Conservation (phyloP, 2,113 vertebrate genomes). For the Protomyctophum bolini region DNA sequence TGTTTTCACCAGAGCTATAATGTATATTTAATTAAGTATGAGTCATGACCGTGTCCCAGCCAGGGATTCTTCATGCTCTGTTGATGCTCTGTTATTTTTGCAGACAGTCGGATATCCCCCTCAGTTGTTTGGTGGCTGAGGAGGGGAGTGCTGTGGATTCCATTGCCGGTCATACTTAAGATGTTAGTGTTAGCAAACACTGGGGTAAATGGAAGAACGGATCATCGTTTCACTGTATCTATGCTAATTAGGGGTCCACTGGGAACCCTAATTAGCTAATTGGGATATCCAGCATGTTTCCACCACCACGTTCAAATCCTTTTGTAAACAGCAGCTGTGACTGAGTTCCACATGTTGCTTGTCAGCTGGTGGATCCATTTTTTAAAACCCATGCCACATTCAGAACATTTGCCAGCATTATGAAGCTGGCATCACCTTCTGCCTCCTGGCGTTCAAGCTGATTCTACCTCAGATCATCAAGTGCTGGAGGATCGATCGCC, state of each 20-base stretch:
- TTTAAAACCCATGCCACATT: neutral
- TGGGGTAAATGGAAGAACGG: neutral
- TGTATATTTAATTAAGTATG: slow-evolving; percentile 69
- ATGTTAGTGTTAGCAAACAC: neutral
- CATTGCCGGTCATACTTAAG: neutral
- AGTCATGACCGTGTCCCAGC: slow-evolving; percentile 42
- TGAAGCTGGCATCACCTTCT: neutral
- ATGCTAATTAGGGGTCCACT: neutral
- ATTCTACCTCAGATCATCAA: slow-evolving; percentile 8
- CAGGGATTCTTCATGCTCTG: slow-evolving; percentile 64
- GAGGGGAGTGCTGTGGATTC: slow-evolving; percentile 5
- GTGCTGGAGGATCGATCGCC: neutral
- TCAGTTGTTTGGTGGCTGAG: neutral
- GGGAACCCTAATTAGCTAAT: neutral
- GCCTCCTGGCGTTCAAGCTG: neutral
- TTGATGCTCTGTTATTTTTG: slow-evolving; percentile 40
- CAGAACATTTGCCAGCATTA: neutral
- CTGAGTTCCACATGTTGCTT: neutral
- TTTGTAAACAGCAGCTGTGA: neutral
- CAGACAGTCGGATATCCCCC: slow-evolving; percentile 30
- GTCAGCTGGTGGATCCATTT: neutral
- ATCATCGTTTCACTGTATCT: slow-evolving; percentile 4
- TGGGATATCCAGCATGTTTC: neutral
- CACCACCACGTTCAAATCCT: neutral
- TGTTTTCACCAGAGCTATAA: slow-evolving; percentile 40